Evolutionary conservation across 2,113 vertebrate genomes (phyloP).

Genomic region (Mesitornis unicolor): DNA sequence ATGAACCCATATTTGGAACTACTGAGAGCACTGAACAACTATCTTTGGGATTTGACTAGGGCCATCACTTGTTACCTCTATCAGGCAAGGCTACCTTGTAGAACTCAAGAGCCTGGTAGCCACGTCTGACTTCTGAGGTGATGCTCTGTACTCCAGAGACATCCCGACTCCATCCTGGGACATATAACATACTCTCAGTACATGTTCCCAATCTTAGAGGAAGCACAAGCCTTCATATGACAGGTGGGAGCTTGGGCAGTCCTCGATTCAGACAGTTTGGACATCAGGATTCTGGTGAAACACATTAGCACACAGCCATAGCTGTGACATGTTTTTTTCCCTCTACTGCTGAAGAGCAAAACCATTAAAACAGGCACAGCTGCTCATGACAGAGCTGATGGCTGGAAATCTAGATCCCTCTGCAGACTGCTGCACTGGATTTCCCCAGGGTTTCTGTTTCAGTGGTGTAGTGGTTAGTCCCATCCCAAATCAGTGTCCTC

Average conservation of each 20-base stretch:
- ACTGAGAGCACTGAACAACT: background rate
- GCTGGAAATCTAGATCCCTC: background rate
- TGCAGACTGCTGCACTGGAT: background rate
- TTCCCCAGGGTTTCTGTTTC: background rate
- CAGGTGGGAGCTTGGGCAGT: background rate
- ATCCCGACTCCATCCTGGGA: accelerated
- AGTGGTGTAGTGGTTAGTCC: background rate
- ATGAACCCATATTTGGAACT: background rate
- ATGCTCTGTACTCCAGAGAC: background rate
- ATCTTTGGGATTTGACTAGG: background rate
- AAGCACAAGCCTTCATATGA: background rate
- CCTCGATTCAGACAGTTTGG: accelerated
- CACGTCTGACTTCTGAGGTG: background rate
- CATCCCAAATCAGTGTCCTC: background rate
- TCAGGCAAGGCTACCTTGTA: background rate
- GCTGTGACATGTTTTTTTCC: accelerated
- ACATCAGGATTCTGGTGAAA: background rate
- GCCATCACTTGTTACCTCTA: accelerated
- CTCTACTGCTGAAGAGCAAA: background rate
- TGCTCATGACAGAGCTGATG: background rate
- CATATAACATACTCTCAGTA: background rate
- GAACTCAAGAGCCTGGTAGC: background rate
- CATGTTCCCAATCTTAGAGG: background rate
- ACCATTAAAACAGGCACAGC: background rate
- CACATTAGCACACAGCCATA: accelerated